Evolutionary conservation across 2,888 invertebrate genomes (phyloP), one percentile per base, ranked within the genome.

Genomic region (Muschampia plurimacula): DNA sequence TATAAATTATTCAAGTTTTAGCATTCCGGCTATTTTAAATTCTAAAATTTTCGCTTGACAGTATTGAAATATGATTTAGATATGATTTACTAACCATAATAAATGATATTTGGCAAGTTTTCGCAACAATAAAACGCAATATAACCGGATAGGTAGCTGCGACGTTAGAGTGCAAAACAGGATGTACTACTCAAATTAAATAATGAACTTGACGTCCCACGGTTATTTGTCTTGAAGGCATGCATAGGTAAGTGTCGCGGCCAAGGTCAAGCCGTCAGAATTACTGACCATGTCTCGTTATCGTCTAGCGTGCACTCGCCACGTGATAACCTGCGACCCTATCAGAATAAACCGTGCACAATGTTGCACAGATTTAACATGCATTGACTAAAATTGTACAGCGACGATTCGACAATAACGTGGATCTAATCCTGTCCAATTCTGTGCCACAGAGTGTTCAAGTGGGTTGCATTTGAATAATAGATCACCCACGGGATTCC

Each of bases 221-320:
- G 49, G 10, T 36, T 46, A 39, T 55, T 55, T 28, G 52, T 66
- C 55, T 36, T 13, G 41, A 39, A 66, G 66, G 55, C 49, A 66
- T 66, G 66, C 66, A 65, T 41, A 64, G 15, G 15, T 39, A 39
- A 55, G 36, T 66, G 32, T 32, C 22, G 55, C 52, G 63, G 55
- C n/a, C 64, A 69, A 64, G 69, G 64, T 64, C 69, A 41, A 55
- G 9, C 5, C n/a, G 55, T 59, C 46, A 32, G 52, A 63, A 63
- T 62, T 22, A 41, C 22, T 7, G 41, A 6, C 69, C 41, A 44
- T 22, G 22, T 15, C 41, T 49, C n/a, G 62, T 52, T 69, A 63
- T 69, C 62, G 46, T 8, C 15, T 8, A 49, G 49, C 60, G 62
- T 49, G 59, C 10, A 49, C 32, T 59, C 13, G 39, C 41, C n/a